Evolutionary conservation across 2,113 vertebrate genomes (phyloP).

Genomic region (Oncorhynchus mykiss): DNA sequence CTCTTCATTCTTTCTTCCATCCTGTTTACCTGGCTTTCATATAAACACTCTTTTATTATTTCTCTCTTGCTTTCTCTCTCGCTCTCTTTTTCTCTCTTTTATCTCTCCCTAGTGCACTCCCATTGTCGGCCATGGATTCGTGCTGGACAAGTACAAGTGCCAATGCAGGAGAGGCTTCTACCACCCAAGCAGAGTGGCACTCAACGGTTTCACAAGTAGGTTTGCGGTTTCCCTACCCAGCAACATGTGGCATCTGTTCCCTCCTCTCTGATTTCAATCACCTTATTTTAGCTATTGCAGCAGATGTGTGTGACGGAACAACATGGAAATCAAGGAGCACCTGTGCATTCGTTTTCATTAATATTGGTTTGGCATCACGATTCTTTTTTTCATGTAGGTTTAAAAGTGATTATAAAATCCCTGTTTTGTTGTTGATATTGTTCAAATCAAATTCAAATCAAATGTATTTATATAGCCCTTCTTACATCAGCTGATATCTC

Average conservation of each 20-base stretch:
- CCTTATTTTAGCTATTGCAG: constrained; percentile 4
- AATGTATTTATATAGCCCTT: too few relatives aligned
- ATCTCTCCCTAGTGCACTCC: constrained; percentile 84
- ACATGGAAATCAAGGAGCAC: too few relatives aligned
- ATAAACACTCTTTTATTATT: not conserved
- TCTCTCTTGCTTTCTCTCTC: constrained; percentile 34
- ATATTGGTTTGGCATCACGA: too few relatives aligned
- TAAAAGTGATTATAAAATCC: too few relatives aligned
- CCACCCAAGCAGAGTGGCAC: constrained; percentile 84
- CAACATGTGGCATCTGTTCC: constrained; percentile 33
- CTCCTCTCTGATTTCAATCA: constrained; percentile 20
- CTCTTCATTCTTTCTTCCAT: not conserved
- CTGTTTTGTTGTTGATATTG: too few relatives aligned
- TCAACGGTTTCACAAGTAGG: constrained; percentile 94
- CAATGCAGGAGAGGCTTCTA: constrained; percentile 95
- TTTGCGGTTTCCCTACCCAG: constrained; percentile 44
- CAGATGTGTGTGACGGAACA: not conserved
- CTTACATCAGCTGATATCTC: too few relatives aligned
- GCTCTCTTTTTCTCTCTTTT: not conserved
- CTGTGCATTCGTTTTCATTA: too few relatives aligned
- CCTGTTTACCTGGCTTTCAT: not conserved
- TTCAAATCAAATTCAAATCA: too few relatives aligned
- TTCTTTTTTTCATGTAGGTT: too few relatives aligned
- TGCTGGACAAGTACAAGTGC: constrained; percentile 96
- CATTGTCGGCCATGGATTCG: constrained; percentile 91